Evolutionary conservation across 2,113 vertebrate genomes (phyloP).

Genomic region (Gnathonemus echidnorhynchus): DNA sequence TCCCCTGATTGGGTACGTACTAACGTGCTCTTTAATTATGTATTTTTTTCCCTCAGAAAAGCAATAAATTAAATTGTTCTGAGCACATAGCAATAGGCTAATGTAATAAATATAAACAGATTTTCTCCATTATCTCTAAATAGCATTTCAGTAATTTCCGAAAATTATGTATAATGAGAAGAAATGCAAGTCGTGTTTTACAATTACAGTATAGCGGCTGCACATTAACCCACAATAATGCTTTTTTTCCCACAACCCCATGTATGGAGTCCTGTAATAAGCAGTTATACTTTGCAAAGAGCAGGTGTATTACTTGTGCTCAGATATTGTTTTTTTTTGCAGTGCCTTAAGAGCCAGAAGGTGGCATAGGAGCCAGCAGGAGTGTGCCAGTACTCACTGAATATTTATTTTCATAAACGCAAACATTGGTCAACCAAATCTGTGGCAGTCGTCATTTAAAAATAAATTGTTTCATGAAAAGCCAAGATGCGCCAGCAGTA

Average conservation of each 20-base stretch:
- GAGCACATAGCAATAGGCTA: not conserved
- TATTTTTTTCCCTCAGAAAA: not conserved
- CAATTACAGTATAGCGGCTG: not conserved
- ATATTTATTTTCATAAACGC: constrained; percentile 13
- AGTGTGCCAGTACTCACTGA: not conserved
- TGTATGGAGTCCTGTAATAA: not conserved
- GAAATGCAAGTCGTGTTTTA: not conserved
- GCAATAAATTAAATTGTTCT: not conserved
- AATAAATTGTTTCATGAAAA: not conserved
- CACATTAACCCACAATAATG: not conserved
- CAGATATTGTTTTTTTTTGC: not conserved
- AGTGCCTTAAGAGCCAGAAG: not conserved
- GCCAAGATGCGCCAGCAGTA: constrained; percentile 9
- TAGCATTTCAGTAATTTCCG: not conserved
- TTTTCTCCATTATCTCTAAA: not conserved
- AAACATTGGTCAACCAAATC: constrained; percentile 1
- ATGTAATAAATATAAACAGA: not conserved
- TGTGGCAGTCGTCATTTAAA: not conserved
- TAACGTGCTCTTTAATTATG: not conserved
- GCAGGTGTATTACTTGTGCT: constrained; percentile 6
- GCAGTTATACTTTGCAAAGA: not conserved
- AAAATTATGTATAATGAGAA: not conserved
- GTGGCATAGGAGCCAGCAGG: not conserved
- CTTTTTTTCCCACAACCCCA: not conserved
- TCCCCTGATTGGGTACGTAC: not conserved